A percentile compares a stretch with the other conserved stretches of the same genome.
phyloP scores from a whole-genome alignment of 2,797 vertebrate species.

The Enteromius mattozi region DNA sequence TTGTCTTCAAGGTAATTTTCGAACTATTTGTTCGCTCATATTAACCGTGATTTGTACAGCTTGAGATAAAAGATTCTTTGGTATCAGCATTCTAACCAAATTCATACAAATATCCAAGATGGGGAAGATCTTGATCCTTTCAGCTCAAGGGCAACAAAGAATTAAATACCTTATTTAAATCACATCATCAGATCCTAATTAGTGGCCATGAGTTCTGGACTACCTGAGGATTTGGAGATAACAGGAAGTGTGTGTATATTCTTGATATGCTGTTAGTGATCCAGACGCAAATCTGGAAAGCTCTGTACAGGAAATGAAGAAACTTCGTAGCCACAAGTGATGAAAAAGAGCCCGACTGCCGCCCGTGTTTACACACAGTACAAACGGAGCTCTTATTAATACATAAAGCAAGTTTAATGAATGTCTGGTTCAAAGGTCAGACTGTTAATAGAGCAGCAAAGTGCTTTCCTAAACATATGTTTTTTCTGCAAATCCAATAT shows the following conservation, averaged over 20 bases:
- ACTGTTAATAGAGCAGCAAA: background rate
- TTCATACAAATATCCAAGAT: background rate
- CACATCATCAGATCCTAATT: conserved; percentile 13
- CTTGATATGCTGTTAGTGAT: conserved; percentile 22
- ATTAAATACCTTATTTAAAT: conserved; percentile 17
- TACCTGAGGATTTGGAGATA: conserved; percentile 13
- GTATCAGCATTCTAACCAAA: background rate
- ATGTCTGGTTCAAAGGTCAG: background rate
- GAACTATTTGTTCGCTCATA: background rate
- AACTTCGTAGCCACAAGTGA: conserved; percentile 12
- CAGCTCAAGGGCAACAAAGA: background rate
- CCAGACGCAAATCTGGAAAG: conserved; percentile 37
- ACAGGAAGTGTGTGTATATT: conserved; percentile 41
- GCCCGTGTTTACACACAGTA: conserved; percentile 7
- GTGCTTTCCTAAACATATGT: background rate
- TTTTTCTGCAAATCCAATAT: background rate
- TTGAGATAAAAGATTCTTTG: background rate
- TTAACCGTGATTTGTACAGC: background rate
- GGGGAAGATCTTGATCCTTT: background rate
- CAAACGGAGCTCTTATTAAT: background rate
- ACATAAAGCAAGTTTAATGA: conserved; percentile 4
- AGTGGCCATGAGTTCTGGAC: conserved; percentile 7
- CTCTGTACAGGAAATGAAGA: conserved; percentile 40
- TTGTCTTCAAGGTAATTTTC: background rate
- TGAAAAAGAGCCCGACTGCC: background rate